Base-by-base conservation (phyloP, 92 coral and sea anemone genomes). In the Hydrozoanthus gracilis region DNA sequence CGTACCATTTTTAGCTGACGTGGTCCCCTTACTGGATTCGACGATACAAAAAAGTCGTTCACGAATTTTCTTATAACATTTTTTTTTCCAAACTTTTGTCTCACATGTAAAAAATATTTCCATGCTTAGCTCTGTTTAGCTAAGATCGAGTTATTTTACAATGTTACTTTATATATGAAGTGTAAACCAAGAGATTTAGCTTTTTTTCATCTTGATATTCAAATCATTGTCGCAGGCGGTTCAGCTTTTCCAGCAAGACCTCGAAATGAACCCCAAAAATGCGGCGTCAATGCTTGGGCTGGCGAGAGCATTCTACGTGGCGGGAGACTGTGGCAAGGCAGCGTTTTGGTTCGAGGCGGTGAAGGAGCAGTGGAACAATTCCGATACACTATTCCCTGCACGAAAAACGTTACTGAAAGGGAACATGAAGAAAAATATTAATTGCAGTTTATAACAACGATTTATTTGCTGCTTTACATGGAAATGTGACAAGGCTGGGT, bases 261-360 rank as follows among this genome's bases (percentile, higher is more conserved):
- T 71, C 51, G 15, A 71, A 71, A 45, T 71, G 27, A 50, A 4
- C 6, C 76, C 76, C 2, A 11, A 71, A 71, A 46, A 71, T 10
- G 51, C 76, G 18, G 76, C 76, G 17, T 71, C 76, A 35, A 71
- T 46, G 76, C 44, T 71, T 71, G 76, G 76, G 45, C 76, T 71
- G 44, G 76, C 76, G 13, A 46, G 76, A 8, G 76, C 76, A 16
- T 71, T 44, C 7, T 71, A 71, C 54, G 4, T 39, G 52, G 13
- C 13, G 17, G 52, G 76, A 4, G 76, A 71, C 76, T 71, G 76
- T 20, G 0, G 15, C 76, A 71, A 9, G 44, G 76, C 76, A 44
- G n/a, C 13, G 17, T 44, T 44, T 44, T 71, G 76, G 76, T 71
- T 44, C 76, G 47, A 20, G 51, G 9, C 44, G 50, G 76, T 71